These are phyloP conservation scores for Drosophila anomalata DNA, from an alignment of 2,888 invertebrate genomes.

Conservation along the genomic window DNA sequence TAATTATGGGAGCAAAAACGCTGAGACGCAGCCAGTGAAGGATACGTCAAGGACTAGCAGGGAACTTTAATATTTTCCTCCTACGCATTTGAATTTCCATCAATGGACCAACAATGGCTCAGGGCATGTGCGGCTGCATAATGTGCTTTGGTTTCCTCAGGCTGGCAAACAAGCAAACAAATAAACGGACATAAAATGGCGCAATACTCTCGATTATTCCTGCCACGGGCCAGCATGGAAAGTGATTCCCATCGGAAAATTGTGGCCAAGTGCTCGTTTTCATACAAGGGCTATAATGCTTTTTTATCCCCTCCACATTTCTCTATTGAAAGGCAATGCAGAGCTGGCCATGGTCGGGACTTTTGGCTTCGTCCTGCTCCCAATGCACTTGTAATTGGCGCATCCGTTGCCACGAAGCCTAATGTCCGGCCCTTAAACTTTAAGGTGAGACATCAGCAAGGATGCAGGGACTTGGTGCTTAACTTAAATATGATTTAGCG, in stretches of 20 bases:
- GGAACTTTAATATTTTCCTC: slow-evolving; percentile 22
- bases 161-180: slow-evolving; percentile 57
- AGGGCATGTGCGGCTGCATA: slow-evolving; percentile 68
- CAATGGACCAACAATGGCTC: slow-evolving; percentile 51
- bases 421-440: slow-evolving; percentile 33
- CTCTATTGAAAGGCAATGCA: slow-evolving; percentile 48
- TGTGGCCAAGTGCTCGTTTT: no score
- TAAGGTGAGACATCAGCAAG: slow-evolving; percentile 34
- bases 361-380: slow-evolving; percentile 42
- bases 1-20: slow-evolving; percentile 44
- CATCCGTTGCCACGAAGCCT: slow-evolving; percentile 57
- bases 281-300: slow-evolving; percentile 19
- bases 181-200: slow-evolving; percentile 62
- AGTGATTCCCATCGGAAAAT: slow-evolving; percentile 11
- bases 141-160: slow-evolving; percentile 61
- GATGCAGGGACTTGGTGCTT: not conserved
- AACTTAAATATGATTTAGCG: slow-evolving; percentile 30
- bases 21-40: slow-evolving; percentile 14
- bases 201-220: slow-evolving; percentile 54
- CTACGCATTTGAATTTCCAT: slow-evolving; percentile 22
- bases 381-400: slow-evolving; percentile 67
- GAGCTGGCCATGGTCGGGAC: slow-evolving; percentile 57
- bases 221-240: slow-evolving; percentile 39
- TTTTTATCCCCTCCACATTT: slow-evolving; percentile 15
- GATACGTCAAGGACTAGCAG: slow-evolving; percentile 25